Evolutionary conservation across 2,797 vertebrate genomes (phyloP).

Genomic region (Vultur gryphus): DNA sequence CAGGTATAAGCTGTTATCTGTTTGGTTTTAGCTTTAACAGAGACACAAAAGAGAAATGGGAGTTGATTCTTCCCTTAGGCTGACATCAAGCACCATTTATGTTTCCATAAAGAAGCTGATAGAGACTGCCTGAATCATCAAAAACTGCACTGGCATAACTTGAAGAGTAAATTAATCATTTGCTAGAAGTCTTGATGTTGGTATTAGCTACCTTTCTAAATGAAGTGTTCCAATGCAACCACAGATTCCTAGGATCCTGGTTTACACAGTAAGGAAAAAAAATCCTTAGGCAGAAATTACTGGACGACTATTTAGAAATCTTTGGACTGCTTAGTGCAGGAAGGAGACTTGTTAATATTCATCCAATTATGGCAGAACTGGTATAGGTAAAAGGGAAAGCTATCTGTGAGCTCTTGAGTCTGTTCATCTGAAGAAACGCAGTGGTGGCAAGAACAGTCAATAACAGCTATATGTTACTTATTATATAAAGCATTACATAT

Average conservation of each 20-base stretch:
- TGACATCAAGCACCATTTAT: background rate
- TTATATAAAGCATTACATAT: background rate
- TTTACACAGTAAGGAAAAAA: background rate
- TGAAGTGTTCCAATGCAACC: background rate
- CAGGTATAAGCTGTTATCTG: background rate
- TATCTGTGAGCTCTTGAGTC: background rate
- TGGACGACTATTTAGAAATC: background rate
- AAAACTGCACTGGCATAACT: background rate
- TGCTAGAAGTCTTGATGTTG: background rate
- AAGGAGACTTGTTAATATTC: background rate
- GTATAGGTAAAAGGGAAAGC: background rate
- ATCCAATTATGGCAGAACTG: background rate
- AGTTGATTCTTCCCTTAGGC: background rate
- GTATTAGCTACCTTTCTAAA: background rate
- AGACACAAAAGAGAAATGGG: background rate
- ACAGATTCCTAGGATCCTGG: background rate
- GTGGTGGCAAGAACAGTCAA: background rate
- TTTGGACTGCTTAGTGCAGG: background rate
- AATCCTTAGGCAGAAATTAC: background rate
- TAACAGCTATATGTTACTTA: background rate
- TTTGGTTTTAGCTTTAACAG: conserved; percentile 9
- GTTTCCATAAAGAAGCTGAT: background rate
- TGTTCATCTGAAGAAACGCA: background rate
- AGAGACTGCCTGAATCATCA: background rate
- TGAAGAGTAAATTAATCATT: background rate